A percentile compares a stretch with the other conserved stretches of the same genome.
Evolutionary conservation across 2,888 invertebrate genomes (phyloP).

Genomic region (Vesta saturnalis): DNA sequence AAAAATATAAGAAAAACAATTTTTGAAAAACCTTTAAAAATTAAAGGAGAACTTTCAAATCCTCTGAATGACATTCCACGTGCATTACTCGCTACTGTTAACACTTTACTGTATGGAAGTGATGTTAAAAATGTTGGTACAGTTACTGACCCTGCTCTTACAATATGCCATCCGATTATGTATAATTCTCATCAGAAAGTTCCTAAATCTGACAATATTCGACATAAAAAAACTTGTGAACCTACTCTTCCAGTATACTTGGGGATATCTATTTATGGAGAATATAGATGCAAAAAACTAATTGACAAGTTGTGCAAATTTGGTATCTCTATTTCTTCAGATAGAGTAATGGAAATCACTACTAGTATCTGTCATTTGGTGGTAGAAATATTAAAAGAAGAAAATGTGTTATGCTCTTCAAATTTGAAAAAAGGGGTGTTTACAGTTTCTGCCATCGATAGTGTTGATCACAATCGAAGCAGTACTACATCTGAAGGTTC

Average conservation of each 20-base stretch:
- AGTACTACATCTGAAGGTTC: no score
- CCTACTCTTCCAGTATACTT: not conserved
- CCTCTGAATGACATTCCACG: no score
- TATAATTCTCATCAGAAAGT: not conserved
- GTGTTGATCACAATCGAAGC: no score
- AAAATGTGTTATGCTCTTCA: not conserved
- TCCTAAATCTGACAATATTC: not conserved
- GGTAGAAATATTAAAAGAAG: not conserved
- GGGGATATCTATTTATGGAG: not conserved
- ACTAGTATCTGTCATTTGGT: not conserved
- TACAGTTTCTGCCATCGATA: not conserved
- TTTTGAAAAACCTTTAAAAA: no score
- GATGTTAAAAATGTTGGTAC: no score
- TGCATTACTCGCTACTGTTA: not conserved
- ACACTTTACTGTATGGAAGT: not conserved
- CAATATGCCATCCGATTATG: not conserved
- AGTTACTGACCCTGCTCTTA: not conserved
- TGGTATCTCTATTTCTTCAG: not conserved
- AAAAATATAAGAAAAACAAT: no score
- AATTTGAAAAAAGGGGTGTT: not conserved
- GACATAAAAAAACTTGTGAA: not conserved
- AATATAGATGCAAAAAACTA: not conserved
- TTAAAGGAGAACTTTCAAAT: no score
- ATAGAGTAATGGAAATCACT: not conserved
- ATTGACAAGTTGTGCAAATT: not conserved